These are phyloP conservation scores for Cryptoblepharus egeriae DNA, from an alignment of 2,797 vertebrate species.

Conservation along the genomic window DNA sequence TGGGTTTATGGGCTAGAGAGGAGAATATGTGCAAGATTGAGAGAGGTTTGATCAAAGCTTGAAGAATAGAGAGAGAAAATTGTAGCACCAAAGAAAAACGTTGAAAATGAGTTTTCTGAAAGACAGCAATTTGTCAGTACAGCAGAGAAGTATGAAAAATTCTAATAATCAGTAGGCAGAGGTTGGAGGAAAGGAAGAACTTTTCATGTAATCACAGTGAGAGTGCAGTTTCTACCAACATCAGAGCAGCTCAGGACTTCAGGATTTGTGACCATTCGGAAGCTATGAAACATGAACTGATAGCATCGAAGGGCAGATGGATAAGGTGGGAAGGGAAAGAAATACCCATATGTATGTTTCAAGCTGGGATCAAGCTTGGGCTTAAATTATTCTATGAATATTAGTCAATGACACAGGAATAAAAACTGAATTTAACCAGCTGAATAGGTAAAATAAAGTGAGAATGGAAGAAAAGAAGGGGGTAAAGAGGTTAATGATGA, in stretches of 20 bases:
- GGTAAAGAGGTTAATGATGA: not conserved
- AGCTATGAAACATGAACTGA: not conserved
- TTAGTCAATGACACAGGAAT: not conserved
- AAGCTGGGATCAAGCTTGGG: not conserved
- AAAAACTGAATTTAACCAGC: not conserved
- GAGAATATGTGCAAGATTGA: not conserved
- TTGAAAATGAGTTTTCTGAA: conserved; percentile 27
- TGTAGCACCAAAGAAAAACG: conserved; percentile 38
- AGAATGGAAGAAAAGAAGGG: not conserved
- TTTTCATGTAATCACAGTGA: not conserved
- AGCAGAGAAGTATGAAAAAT: conserved; percentile 15
- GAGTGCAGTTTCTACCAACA: not conserved
- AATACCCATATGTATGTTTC: not conserved
- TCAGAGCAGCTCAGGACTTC: not conserved
- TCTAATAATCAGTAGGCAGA: conserved; percentile 19
- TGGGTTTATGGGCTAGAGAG: not conserved
- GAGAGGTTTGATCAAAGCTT: conserved; percentile 15
- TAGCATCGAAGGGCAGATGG: not conserved
- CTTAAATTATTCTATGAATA: not conserved
- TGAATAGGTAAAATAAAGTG: not conserved
- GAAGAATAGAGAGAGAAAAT: conserved; percentile 34
- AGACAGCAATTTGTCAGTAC: conserved; percentile 37
- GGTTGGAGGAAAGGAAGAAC: not conserved
- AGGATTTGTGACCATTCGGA: not conserved
- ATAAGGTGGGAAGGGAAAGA: not conserved